phyloP scores from a whole-genome alignment of 1,140 invertebrate genomes.

The Chionoecetes opilio region DNA sequence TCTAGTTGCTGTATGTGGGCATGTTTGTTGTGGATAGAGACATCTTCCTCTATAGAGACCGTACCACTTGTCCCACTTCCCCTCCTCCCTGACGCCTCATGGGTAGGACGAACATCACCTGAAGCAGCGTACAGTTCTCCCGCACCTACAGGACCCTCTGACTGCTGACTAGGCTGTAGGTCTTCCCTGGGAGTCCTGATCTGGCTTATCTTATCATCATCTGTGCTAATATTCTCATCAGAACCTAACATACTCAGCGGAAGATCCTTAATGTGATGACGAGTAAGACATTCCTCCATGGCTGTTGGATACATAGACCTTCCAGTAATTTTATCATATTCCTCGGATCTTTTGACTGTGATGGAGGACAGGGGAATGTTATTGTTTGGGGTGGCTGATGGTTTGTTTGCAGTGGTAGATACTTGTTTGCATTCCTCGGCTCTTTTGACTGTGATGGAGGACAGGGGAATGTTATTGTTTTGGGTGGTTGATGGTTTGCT shows the following conservation, averaged over 20 bases:
- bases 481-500: not conserved
- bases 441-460: not conserved
- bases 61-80: not conserved
- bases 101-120: not conserved
- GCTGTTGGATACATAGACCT: not conserved
- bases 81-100: not conserved
- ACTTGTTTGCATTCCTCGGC: too few relatives aligned
- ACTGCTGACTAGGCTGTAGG: not conserved
- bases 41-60: not conserved
- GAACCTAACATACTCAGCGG: not conserved
- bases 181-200: conserved; percentile 17
- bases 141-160: not conserved
- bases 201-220: not conserved
- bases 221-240: conserved; percentile 16
- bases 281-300: not conserved
- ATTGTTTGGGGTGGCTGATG: not conserved
- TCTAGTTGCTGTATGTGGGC: conserved; percentile 41
- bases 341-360: not conserved
- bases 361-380: not conserved
- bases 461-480: not conserved
- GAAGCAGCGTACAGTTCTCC: not conserved
- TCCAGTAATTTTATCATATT: not conserved
- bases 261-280: not conserved
- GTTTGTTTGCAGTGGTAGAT: not conserved
- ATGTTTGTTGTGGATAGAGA: not conserved